Base-by-base conservation (phyloP, 2,797 vertebrate species). In the Rhodeus uyekii region DNA sequence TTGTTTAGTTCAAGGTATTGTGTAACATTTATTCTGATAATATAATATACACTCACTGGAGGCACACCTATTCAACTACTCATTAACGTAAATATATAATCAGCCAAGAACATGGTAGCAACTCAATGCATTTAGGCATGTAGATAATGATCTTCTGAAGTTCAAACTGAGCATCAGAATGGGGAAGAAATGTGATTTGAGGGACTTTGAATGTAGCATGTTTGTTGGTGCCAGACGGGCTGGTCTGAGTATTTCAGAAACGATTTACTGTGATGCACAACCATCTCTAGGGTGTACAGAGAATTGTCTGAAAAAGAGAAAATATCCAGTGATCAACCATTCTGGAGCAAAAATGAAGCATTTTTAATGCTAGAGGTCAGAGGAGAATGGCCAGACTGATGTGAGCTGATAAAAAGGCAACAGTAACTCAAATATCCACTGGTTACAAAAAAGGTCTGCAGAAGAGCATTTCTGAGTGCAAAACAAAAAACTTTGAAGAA, bases 341-440 rank as follows among this genome's bases (percentile, higher is more conserved):
- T 42, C 19, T 84, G 27, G 65, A 73, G 77, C 2, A 5, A 67
- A 87, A 84, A 86, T 82, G n/a, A n/a, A n/a, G 27, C 68, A 64
- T 84, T 80, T 76, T 67, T 83, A 72, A 85, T 85, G 38, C 71
- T 79, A 82, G 85, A 84, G 69, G 69, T 80, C 85, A 86, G 80
- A 84, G 82, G 50, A 80, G 53, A 80, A 81, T 78, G 80, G 58
- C 60, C 53, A 74, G 77, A 81, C 80, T 85, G 78, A 53, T 86
- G 84, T 13, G 6, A 84, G 79, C 36, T 84, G 82, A 78, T 80
- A 78, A 36, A 82, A 84, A 72, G 27, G 24, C n/a, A 42, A 4
- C 38, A 48, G 10, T 61, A 64, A 71, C 9, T 32, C 68, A 32
- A 29, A 22, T 22, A 71, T 32, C 27, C 16, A 71, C 27, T 48